phyloP scores from a whole-genome alignment of 2,888 invertebrate genomes.

The Pyrochroa serraticornis region DNA sequence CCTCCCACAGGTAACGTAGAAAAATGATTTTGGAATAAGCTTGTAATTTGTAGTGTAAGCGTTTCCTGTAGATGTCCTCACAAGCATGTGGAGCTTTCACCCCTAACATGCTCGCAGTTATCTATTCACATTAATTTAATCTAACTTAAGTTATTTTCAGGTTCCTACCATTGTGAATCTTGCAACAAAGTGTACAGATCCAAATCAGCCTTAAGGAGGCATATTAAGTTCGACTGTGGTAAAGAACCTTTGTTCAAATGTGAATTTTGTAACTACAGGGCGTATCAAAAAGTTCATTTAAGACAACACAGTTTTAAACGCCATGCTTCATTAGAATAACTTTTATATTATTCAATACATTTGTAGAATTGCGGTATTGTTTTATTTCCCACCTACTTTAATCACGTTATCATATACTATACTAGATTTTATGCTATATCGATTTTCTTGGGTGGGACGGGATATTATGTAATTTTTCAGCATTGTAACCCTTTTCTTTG shows the following conservation, averaged over 20 bases:
- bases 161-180: neutral
- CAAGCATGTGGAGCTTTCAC: neutral
- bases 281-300: slow-evolving; percentile 28
- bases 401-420: neutral
- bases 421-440: neutral
- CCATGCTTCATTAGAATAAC: neutral
- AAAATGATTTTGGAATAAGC: no score
- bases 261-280: slow-evolving; percentile 27
- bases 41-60: no score
- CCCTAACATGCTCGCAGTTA: neutral
- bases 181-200: slow-evolving; percentile 13
- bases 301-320: slow-evolving; percentile 20
- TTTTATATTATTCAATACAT: neutral
- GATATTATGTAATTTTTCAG: neutral
- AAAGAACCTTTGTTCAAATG: slow-evolving; percentile 32
- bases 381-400: neutral
- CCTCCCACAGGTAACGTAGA: no score
- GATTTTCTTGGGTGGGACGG: neutral
- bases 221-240: slow-evolving; percentile 36
- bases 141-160: no score
- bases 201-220: slow-evolving; percentile 25
- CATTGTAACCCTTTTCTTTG: no score
- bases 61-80: no score
- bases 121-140: no score
- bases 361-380: neutral